Evolutionary conservation across 53 echinoderm and acorn worm species (phyloP).

Genomic region (Echinometra lucunter): DNA sequence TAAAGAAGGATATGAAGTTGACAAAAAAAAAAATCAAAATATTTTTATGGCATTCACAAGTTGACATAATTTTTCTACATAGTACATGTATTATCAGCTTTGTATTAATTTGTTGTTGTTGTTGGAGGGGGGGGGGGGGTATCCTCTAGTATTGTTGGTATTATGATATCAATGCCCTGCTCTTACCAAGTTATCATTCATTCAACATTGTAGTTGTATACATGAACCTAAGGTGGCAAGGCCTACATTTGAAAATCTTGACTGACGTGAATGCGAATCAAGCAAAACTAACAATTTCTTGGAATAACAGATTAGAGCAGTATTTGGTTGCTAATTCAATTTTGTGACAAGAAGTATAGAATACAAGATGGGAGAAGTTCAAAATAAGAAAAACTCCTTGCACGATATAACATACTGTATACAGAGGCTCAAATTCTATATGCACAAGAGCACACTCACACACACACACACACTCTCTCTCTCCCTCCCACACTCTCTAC

Average conservation of each 20-base stretch:
- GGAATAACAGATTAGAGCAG: constrained; percentile 26
- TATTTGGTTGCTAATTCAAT: constrained; percentile 3
- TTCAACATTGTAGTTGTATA: not conserved
- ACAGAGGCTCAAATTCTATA: constrained; percentile 9
- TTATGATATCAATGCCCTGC: not conserved
- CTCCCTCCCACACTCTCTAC: not conserved
- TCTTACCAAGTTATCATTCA: not conserved
- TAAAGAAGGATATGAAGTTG: not conserved
- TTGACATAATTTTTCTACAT: not conserved
- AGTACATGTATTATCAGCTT: not conserved
- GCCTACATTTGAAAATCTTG: not conserved
- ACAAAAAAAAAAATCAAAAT: not conserved
- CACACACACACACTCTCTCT: not conserved
- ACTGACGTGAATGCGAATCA: not conserved
- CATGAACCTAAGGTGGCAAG: too few species aligned
- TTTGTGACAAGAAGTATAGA: not conserved
- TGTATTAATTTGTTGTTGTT: not conserved
- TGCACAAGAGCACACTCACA: not conserved
- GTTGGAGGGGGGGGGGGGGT: not conserved
- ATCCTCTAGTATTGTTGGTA: not conserved
- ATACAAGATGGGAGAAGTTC: not conserved
- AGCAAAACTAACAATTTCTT: not conserved
- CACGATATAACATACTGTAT: not conserved
- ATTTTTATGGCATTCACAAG: not conserved
- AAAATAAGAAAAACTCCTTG: not conserved